Evolutionary conservation across 1,140 invertebrate species (phyloP).

Genomic region (Phthorimaea operculella): DNA sequence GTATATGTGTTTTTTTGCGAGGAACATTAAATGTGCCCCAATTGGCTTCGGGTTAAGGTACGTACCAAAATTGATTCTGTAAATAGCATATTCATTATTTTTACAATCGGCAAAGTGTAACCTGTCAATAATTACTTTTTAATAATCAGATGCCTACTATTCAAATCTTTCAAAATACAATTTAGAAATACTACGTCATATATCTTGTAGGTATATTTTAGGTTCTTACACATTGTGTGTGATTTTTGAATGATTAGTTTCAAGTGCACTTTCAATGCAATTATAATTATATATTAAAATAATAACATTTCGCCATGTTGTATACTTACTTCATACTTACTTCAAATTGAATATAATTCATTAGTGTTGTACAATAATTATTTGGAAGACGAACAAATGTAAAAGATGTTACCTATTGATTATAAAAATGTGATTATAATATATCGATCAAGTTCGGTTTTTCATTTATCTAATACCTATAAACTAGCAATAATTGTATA

Average conservation of each 20-base stretch:
- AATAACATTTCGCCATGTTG: conserved; percentile 16
- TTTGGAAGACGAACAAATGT: conserved; percentile 23
- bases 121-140: too few relatives aligned
- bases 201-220: background rate
- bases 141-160: too few relatives aligned
- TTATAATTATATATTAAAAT: conserved; percentile 1
- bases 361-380: conserved; percentile 27
- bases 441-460: conserved; percentile 9
- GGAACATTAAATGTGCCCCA: too few relatives aligned
- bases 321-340: background rate
- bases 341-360: conserved; percentile 3
- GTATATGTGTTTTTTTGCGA: too few relatives aligned
- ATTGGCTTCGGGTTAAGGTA: too few relatives aligned
- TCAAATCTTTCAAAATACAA: too few relatives aligned
- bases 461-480: conserved; percentile 1
- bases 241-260: background rate
- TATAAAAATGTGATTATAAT: conserved; percentile 36
- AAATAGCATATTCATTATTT: too few relatives aligned
- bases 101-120: too few relatives aligned
- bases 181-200: too few relatives aligned
- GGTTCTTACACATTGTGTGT: background rate
- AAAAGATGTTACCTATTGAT: conserved; percentile 20
- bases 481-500: too few relatives aligned
- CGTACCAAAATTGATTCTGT: too few relatives aligned
- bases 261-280: background rate